Conservation (phyloP, 2,113 vertebrate genomes). For the Rostratula benghalensis region DNA sequence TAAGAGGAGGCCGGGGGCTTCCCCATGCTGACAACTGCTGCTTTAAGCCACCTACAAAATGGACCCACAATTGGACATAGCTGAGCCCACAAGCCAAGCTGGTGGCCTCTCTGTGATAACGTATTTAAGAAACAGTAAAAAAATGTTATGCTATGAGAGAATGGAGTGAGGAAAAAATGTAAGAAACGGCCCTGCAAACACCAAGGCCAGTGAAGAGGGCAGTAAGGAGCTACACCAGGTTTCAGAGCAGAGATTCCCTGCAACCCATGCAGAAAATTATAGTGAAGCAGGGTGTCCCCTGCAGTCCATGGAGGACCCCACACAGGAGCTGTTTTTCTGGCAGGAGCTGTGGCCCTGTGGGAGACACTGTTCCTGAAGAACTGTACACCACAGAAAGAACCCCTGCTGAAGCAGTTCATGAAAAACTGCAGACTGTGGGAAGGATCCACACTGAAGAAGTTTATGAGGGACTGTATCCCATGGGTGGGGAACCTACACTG, state of each 20-base stretch:
- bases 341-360: background rate
- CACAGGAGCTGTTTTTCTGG: background rate
- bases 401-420: background rate
- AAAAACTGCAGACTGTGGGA: background rate
- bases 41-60: background rate
- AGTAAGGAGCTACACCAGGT: background rate
- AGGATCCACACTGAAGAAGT: background rate
- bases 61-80: background rate
- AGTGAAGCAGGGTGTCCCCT: background rate
- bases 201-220: background rate
- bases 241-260: background rate
- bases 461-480: background rate
- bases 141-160: background rate
- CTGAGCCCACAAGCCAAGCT: background rate
- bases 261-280: background rate
- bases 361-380: background rate
- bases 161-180: background rate
- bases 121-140: background rate
- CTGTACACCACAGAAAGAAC: background rate
- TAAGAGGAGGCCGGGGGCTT: background rate
- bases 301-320: background rate
- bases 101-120: background rate
- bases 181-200: background rate
- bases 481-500: accelerated
- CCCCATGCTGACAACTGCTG: background rate